Evolutionary conservation across 1,140 invertebrate species (phyloP), one percentile per base, ranked within the genome.

Genomic region (Dinoponera quadriceps): DNA sequence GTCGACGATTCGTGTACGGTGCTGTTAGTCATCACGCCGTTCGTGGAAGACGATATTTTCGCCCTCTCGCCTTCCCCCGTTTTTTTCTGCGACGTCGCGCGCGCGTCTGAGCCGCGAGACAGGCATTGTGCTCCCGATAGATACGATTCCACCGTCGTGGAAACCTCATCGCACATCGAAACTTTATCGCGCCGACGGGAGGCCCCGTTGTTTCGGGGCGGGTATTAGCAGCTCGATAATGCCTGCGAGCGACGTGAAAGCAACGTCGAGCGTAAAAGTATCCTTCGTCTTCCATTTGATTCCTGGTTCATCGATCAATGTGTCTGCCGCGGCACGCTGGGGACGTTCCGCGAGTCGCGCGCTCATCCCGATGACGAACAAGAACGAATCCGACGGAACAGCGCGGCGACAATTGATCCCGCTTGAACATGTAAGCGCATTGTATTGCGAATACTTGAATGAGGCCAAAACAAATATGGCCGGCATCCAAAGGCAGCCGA

Each of bases 21-120:
- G 51, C 29, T 55, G 60, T 65, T 75, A 83, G 60, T 82, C 72
- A 66, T 75, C 60, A 33, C 51, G 14, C 29, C 29, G 72, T 65
- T 75, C 57, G 51, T 55, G 48, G 77, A 68, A 60, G 65, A 81
- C 57, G 82, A 81, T 80, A 80, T 66, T 78, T 69, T 65, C 48
- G 60, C 72, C n/a, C 29, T 66, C 82, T 57, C 57, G 48, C 3
- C 18, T 71, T 62, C 54, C 38, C 20, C 38, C 20, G n/a, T 63
- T 33, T 54, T 59, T 84, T 84, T 84, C 33, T 71, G 7, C 55
- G 81, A 84, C 66, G 75, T 63, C 59, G 62, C 51, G 18, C 59
- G 62, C 51, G 18, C 48, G 62, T 20, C 25, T 33, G 49, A 83
- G 44, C 62, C 20, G 16, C n/a, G 27, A 60, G 82, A 49, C 57